These are phyloP conservation scores for Hippocampus kuda DNA, from an alignment of 2,797 vertebrate genomes.

Conservation along the genomic window DNA sequence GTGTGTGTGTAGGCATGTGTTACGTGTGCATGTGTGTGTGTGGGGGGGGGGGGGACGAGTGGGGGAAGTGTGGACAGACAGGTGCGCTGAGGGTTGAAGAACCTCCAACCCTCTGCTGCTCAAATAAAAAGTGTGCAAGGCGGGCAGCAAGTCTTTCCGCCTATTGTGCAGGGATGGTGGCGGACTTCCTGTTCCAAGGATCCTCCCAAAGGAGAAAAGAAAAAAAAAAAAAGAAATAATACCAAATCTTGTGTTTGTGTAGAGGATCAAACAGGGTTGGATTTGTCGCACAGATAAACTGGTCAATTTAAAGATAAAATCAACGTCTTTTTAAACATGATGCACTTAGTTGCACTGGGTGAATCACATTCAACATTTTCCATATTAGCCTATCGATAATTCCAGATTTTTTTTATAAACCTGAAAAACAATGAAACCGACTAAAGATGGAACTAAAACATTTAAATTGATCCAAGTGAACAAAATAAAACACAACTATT, in stretches of 20 bases:
- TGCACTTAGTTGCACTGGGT: too few species aligned
- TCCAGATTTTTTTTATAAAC: too few species aligned
- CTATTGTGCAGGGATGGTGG: slow-evolving; percentile 48
- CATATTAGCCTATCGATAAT: too few species aligned
- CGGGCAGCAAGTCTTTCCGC: slow-evolving; percentile 65
- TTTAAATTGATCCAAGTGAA: too few species aligned
- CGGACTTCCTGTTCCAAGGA: slow-evolving; percentile 45
- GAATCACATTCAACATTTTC: too few species aligned
- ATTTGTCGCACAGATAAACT: slow-evolving; percentile 16
- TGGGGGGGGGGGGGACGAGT: not conserved
- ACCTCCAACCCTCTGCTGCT: slow-evolving; percentile 39
- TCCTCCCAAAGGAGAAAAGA: slow-evolving; percentile 29
- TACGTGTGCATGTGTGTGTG: not conserved
- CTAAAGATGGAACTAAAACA: too few species aligned
- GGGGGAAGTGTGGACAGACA: slow-evolving; percentile 43
- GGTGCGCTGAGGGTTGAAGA: slow-evolving; percentile 53
- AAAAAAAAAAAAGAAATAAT: not conserved
- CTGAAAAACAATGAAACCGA: too few species aligned
- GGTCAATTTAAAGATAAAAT: not conserved
- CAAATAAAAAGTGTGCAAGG: slow-evolving; percentile 62
- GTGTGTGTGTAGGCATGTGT: slow-evolving; percentile 22
- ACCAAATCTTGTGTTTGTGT: slow-evolving; percentile 35
- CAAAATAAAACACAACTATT: too few species aligned
- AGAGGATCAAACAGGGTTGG: slow-evolving; percentile 27
- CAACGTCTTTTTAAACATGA: too few species aligned